These are phyloP conservation scores for Leptarthrus brevirostris DNA, from an alignment of 2,888 invertebrate species.

Conservation along the genomic window DNA sequence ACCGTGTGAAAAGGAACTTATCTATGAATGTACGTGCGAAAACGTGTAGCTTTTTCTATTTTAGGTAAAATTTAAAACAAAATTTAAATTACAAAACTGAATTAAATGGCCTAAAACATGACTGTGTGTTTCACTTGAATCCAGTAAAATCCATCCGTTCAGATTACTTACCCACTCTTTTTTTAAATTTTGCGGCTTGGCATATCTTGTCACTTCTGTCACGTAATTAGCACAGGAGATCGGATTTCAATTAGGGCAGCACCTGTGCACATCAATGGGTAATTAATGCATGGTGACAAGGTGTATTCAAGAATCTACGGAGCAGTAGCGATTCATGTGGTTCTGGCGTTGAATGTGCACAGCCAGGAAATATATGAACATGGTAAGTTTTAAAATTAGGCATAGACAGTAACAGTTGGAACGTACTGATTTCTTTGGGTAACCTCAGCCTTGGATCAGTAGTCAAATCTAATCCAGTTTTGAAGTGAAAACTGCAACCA, in stretches of 20 bases:
- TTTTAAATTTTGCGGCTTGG: conserved; percentile 9
- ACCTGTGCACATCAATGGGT: conserved; percentile 5
- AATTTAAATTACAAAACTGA: background rate
- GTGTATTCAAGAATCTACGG: too few species aligned
- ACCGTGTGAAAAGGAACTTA: too few species aligned
- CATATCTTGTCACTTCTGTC: conserved; percentile 14
- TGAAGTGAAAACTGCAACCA: background rate
- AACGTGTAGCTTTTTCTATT: conserved; percentile 16
- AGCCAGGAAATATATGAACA: conserved; percentile 16
- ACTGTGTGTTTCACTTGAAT: conserved; percentile 3
- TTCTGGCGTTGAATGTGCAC: background rate
- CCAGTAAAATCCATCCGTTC: background rate
- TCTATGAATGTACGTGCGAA: too few species aligned
- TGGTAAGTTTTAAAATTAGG: conserved; percentile 8
- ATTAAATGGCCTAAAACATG: conserved; percentile 28
- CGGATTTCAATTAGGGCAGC: conserved; percentile 21
- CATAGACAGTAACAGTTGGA: conserved; percentile 2
- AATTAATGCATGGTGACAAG: too few species aligned
- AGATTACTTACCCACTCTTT: too few species aligned
- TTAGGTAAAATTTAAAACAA: conserved; percentile 17
- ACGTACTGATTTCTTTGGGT: conserved; percentile 8
- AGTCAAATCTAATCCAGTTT: background rate
- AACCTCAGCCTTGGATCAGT: conserved; percentile 33
- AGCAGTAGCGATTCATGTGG: conserved; percentile 13
- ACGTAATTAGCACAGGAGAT: conserved; percentile 18